These are phyloP conservation scores for Cricetomys ansorgei DNA, from an alignment of 2,113 vertebrate genomes.

Conservation along the genomic window DNA sequence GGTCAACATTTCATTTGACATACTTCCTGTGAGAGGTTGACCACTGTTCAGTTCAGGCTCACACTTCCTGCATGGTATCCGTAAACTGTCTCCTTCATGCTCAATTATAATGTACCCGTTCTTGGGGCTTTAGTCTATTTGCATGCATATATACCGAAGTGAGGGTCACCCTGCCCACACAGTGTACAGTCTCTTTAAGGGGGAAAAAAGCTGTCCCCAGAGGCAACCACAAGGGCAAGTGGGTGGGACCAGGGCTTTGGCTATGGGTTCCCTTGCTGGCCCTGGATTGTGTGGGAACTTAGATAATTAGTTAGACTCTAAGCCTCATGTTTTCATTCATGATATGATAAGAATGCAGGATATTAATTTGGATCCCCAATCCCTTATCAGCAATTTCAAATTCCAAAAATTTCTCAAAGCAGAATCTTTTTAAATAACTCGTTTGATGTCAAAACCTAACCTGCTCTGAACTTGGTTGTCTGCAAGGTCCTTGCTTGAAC, in stretches of 20 bases:
- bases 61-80: background rate
- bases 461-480: constrained; percentile 67
- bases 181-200: background rate
- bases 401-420: constrained; percentile 69
- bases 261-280: constrained; percentile 20
- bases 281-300: constrained; percentile 62
- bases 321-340: constrained; percentile 54
- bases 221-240: background rate
- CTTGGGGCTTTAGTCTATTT: background rate
- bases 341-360: constrained; percentile 53
- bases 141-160: background rate
- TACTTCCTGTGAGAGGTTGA: background rate
- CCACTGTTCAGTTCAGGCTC: background rate
- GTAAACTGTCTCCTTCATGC: background rate
- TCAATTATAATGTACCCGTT: background rate
- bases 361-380: constrained; percentile 48
- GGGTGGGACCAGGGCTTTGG: background rate
- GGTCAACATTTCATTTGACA: background rate
- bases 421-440: constrained; percentile 28
- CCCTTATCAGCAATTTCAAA: constrained; percentile 71
- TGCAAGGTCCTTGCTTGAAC: constrained; percentile 51
- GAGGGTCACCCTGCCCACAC: background rate
- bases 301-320: constrained; percentile 51
- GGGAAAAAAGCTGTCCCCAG: background rate
- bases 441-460: constrained; percentile 71